Base-by-base conservation (phyloP, 2,797 vertebrate genomes). In the Delichon dasypus region DNA sequence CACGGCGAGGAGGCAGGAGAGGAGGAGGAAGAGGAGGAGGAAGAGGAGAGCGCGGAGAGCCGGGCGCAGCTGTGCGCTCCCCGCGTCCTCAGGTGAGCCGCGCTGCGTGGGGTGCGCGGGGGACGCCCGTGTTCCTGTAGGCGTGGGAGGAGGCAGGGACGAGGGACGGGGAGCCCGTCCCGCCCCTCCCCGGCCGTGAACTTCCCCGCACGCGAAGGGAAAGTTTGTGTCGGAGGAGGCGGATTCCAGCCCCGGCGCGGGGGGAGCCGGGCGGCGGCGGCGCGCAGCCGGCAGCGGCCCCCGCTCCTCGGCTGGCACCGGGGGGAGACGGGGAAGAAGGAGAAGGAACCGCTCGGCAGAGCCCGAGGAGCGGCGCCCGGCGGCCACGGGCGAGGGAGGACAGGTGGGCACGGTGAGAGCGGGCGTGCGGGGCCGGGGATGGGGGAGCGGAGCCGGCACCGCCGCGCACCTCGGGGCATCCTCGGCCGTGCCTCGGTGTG, bases 171-270 rank as follows among this genome's bases (percentile, higher is more conserved):
- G 58, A 55, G 47, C 20, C 14, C 2, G 14, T 11, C 19, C 57
- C 23, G 53, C 22, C 17, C 51, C 68, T 16, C 27, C 44, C 47
- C 40, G 67, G 8, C 67, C 38, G 32, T 47, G 87, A 91, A 93
- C 86, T 92, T 90, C 66, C 27, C 48, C 14, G 61, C 81, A 18
- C 66, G 53, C 68, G 6, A 26, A 79, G 47, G 82, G 83, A 94
- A 96, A 96, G 72, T 96, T 96, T 93, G 21, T 65, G 72, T 17
- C 17, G 36, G 65, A 50, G 83, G 60, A 36, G 60, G 82, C 27
- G 54, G 50, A 16, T 45, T 51, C 7, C 30, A 61, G 71, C 84
- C 48, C 29, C 23, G 65, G 67, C 14, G 54, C 40, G 34, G 71
- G 36, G n/a, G 32, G 44, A 34, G 50, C 58, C n/a, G 48, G 53